Percentiles rank a stretch among this genome's conserved stretches.
Conservation (phyloP, 2,888 invertebrate species). For the Chalcis sispes region DNA sequence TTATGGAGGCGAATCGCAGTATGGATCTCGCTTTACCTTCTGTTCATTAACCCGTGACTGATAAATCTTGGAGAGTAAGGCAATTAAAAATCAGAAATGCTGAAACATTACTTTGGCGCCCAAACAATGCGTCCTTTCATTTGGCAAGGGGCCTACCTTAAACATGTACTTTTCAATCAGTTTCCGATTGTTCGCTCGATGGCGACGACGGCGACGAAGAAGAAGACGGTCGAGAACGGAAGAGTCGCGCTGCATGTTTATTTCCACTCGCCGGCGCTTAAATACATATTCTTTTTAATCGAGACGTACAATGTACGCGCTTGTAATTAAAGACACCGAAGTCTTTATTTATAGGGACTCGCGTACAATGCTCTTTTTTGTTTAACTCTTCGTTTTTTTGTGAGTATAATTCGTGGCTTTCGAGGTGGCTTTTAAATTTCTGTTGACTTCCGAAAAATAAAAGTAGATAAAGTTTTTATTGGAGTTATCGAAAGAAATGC, state of each 20-base stretch:
- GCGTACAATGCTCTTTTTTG: slow-evolving; percentile 27
- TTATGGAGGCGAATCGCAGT: too few relatives aligned
- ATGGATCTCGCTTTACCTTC: not conserved
- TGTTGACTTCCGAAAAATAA: not conserved
- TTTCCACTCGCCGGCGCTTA: slow-evolving; percentile 4
- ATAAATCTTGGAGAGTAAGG: too few relatives aligned
- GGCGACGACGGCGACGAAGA: too few relatives aligned
- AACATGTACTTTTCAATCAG: not conserved
- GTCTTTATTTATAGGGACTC: slow-evolving; percentile 31
- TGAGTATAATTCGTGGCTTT: too few relatives aligned
- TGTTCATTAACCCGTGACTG: too few relatives aligned
- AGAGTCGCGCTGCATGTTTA: too few relatives aligned
- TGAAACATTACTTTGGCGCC: slow-evolving; percentile 12
- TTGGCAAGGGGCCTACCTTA: too few relatives aligned
- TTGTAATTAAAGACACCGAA: slow-evolving; percentile 46
- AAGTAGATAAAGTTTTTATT: slow-evolving; percentile 2
- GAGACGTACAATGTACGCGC: slow-evolving; percentile 23
- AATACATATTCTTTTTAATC: slow-evolving; percentile 9
- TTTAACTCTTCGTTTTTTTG: slow-evolving; percentile 5
- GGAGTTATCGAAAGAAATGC: not conserved
- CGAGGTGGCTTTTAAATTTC: slow-evolving; percentile 18
- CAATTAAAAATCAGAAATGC: too few relatives aligned
- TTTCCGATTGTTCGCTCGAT: not conserved
- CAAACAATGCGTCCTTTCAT: slow-evolving; percentile 2
- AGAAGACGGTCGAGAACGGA: too few relatives aligned